phyloP scores from a whole-genome alignment of 2,888 invertebrate genomes.

The Alcis repandata region DNA sequence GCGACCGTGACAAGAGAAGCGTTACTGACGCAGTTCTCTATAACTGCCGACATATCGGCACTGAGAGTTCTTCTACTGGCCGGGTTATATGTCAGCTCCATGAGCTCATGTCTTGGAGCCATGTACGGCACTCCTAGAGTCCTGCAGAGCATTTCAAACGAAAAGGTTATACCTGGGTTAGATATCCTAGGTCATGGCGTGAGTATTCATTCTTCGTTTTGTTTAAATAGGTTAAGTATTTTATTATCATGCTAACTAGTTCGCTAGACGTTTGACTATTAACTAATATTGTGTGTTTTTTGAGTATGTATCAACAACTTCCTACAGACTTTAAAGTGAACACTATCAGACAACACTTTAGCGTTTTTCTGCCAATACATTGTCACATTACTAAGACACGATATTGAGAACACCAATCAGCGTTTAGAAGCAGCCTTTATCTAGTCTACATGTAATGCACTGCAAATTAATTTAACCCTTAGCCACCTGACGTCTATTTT shows the following conservation, averaged over 20 bases:
- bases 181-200: constrained; percentile 95
- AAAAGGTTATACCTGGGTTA: constrained; percentile 97
- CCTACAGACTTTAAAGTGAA: not conserved
- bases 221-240: not conserved
- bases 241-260: not conserved
- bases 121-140: constrained; percentile 98
- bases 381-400: too few species aligned
- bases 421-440: too few species aligned
- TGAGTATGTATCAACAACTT: constrained; percentile 1
- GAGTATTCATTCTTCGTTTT: constrained; percentile 72
- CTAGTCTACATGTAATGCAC: too few species aligned
- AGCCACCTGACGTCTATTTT: too few species aligned
- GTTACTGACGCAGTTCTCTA: constrained; percentile 93
- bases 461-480: too few species aligned
- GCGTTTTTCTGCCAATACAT: not conserved
- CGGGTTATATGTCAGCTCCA: constrained; percentile 97
- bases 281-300: not conserved
- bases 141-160: constrained; percentile 97
- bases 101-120: constrained; percentile 97
- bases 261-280: not conserved
- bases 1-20: constrained; percentile 92
- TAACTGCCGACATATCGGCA: constrained; percentile 96
- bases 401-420: too few species aligned
- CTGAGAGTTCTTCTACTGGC: constrained; percentile 93
- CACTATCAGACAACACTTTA: not conserved